Base-by-base conservation (phyloP, 2,888 invertebrate genomes). In the Siphlonurus alternatus region DNA sequence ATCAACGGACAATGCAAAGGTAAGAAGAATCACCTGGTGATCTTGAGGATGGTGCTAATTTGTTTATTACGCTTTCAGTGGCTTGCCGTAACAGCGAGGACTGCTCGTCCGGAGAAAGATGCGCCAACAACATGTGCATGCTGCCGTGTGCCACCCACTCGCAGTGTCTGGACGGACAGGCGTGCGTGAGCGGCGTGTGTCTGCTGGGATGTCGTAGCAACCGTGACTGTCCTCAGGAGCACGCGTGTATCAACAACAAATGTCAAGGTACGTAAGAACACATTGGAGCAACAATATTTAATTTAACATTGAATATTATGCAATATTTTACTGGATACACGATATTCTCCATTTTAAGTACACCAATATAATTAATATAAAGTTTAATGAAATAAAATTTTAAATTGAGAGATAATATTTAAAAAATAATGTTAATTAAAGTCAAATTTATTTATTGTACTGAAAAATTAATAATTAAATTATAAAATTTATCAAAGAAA, bases 181-280 rank as follows among this genome's bases (percentile, higher is more conserved):
- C 92, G 15, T 94, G 94, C 72, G 80, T 88, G 18, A 82, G 81
- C 67, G 89, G 89, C 3, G 82, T 86, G 66, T 94, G 94, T 72
- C 76, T 86, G 1, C 78, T 92, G 65, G 94, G 94, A 23, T 94
- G 94, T 72, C 82, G 93, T 71, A 85, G 84, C 70, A 89, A 91
- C 72, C 85, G 84, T 70, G 89, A 93, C 70, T 94, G 94, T 72
- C 80, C 81, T 1, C 78, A 79, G 19, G 82, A 85, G 64, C 83
- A 91, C 72, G 86, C 92, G 2, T 94, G 94, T 72, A 81, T 93
- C 53, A 87, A 88, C 70, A 89, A 86, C 72, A 89, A 86, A 77
- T 94, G 93, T 73, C 80, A 83, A 71, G 76, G 77, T 77, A 72
- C 63, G 63, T n/a, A 54, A 10, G 23, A 25, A 25, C 61, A 18